Percentiles rank a stretch among this genome's conserved stretches.
Evolutionary conservation across 1,140 invertebrate species (phyloP).

Genomic region (Lordiphosa clarofinis): DNA sequence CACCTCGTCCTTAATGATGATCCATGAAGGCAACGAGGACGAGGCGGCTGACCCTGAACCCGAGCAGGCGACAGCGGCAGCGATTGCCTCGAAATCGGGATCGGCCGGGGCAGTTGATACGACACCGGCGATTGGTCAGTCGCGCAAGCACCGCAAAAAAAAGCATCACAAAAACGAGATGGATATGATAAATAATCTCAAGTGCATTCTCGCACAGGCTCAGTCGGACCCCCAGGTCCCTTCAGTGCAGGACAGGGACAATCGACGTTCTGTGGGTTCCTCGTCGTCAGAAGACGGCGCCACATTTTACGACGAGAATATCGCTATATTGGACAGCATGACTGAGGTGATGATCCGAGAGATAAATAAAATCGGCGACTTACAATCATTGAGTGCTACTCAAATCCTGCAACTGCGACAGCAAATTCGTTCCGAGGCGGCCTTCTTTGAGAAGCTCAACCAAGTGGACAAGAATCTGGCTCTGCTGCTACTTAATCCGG

Average conservation of each 20-base stretch:
- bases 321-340: conserved; percentile 44
- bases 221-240: conserved; percentile 10
- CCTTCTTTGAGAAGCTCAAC: conserved; percentile 70
- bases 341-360: conserved; percentile 62
- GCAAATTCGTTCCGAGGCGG: conserved; percentile 50
- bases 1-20: conserved; percentile 83
- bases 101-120: conserved; percentile 4
- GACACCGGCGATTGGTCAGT: conserved; percentile 19
- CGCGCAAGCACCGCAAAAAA: conserved; percentile 68
- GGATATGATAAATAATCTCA: conserved; percentile 76
- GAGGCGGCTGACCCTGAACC: conserved; percentile 39
- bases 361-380: conserved; percentile 73
- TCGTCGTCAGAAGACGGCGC: conserved; percentile 15
- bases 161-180: conserved; percentile 74
- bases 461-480: conserved; percentile 71
- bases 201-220: conserved; percentile 53
- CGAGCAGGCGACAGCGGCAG: conserved; percentile 50
- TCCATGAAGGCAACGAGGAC: conserved; percentile 85
- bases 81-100: no score
- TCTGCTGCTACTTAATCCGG: conserved; percentile 65
- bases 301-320: conserved; percentile 11
- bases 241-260: conserved; percentile 1
- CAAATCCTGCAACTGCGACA: conserved; percentile 55
- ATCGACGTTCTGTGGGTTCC: conserved; percentile 1
- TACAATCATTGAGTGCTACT: conserved; percentile 44